phyloP scores from a whole-genome alignment of 2,888 invertebrate genomes.

The Lingula anatina region DNA sequence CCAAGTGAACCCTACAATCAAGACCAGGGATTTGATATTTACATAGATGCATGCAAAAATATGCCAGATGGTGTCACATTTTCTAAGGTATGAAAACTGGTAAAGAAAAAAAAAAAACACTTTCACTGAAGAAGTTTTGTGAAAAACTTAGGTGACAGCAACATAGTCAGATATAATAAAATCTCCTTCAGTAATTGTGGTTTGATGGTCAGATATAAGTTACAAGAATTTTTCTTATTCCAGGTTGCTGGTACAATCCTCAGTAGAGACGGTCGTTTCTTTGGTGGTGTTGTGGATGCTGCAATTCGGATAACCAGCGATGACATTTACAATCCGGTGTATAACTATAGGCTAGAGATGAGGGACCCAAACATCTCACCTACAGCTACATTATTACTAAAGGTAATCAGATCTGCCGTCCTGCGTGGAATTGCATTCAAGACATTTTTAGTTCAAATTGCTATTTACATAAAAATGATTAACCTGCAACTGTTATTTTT shows the following conservation, averaged over 20 bases:
- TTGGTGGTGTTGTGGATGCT: conserved; percentile 39
- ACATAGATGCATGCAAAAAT: conserved; percentile 43
- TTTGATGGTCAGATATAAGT: no score
- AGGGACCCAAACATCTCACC: conserved; percentile 43
- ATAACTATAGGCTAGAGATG: conserved; percentile 39
- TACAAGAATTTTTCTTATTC: conserved; percentile 1
- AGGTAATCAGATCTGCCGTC: conserved; percentile 21
- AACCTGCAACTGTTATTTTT: no score
- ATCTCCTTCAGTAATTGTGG: no score
- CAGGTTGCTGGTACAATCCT: conserved; percentile 44
- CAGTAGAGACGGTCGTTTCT: conserved; percentile 34
- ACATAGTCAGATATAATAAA: no score
- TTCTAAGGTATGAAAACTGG: conserved; percentile 36
- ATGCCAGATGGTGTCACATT: conserved; percentile 47
- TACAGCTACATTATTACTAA: conserved; percentile 43
- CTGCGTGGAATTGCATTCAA: no score
- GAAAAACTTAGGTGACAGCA: no score
- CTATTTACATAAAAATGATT: no score
- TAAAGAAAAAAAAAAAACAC: no score
- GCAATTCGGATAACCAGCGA: conserved; percentile 37
- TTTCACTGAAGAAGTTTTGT: no score
- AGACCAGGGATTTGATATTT: conserved; percentile 48
- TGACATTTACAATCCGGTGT: conserved; percentile 49
- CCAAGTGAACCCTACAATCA: conserved; percentile 35
- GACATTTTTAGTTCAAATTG: background rate